Evolutionary conservation across 2,113 vertebrate genomes (phyloP).

Genomic region (Prionailurus viverrinus): DNA sequence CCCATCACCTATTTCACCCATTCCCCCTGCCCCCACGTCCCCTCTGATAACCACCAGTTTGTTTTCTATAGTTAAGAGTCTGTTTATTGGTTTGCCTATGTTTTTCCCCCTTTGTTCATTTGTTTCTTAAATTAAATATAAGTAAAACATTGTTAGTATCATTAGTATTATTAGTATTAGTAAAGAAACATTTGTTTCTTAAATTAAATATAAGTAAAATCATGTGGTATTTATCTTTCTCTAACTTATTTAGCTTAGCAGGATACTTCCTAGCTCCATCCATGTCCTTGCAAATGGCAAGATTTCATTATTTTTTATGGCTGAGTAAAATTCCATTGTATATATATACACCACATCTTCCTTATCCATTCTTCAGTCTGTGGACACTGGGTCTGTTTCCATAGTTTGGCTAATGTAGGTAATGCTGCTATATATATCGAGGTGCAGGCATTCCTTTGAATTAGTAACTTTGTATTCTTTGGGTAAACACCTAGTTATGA

Average conservation of each 20-base stretch:
- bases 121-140: background rate
- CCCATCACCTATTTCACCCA: background rate
- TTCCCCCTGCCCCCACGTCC: background rate
- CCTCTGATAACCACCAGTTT: background rate
- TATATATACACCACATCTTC: background rate
- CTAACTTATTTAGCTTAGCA: background rate
- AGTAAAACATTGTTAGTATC: too few relatives aligned
- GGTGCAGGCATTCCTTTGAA: background rate
- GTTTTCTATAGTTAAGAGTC: background rate
- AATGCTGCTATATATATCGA: background rate
- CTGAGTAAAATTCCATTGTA: background rate
- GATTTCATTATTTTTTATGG: background rate
- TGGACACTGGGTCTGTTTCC: background rate
- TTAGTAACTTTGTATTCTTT: background rate
- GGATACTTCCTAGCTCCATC: background rate
- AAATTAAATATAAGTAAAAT: background rate
- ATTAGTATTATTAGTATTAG: too few relatives aligned
- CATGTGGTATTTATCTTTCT: background rate
- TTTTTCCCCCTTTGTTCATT: background rate
- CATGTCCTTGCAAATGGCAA: background rate
- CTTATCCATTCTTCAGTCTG: background rate
- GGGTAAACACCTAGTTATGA: background rate
- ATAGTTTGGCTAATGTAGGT: background rate
- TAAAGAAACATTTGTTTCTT: too few relatives aligned
- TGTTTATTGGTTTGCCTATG: background rate